A percentile compares a stretch with the other conserved stretches of the same genome.
Conservation (phyloP, 2,888 invertebrate species). For the Plagodis dolabraria region DNA sequence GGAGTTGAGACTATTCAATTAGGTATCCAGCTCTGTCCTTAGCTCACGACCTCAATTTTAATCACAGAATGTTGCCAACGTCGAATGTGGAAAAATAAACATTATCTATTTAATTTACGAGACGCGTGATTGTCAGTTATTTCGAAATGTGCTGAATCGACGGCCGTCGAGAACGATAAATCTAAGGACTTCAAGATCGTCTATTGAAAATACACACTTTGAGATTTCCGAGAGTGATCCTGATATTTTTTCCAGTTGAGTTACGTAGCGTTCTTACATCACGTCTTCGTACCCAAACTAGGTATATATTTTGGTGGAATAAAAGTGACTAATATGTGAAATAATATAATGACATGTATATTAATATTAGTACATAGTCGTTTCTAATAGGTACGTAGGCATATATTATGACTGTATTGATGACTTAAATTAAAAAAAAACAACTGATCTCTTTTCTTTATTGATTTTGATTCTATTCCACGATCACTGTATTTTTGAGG, state of each 20-base stretch:
- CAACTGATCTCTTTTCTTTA: too few species aligned
- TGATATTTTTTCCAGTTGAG: not conserved
- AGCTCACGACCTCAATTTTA: slow-evolving; percentile 35
- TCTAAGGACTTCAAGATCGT: slow-evolving; percentile 66
- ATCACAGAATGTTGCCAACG: slow-evolving; percentile 40
- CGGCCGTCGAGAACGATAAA: slow-evolving; percentile 74
- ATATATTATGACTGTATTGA: too few species aligned
- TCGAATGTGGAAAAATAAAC: slow-evolving; percentile 55
- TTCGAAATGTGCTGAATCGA: slow-evolving; percentile 77
- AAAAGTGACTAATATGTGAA: too few species aligned
- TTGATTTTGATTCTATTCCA: too few species aligned
- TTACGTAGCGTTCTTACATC: too few species aligned
- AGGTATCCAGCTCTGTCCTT: slow-evolving; percentile 45
- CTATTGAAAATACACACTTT: slow-evolving; percentile 68
- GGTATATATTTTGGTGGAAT: too few species aligned
- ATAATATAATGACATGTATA: too few species aligned
- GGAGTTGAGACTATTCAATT: slow-evolving; percentile 73
- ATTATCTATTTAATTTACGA: slow-evolving; percentile 73
- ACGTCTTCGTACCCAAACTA: too few species aligned
- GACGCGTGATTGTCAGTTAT: slow-evolving; percentile 76
- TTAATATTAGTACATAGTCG: too few species aligned
- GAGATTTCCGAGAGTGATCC: slow-evolving; percentile 30
- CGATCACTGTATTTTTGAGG: too few species aligned
- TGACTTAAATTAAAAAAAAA: too few species aligned
- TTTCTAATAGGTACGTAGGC: too few species aligned